Conservation (phyloP, 2,888 invertebrate species). For the Tyria jacobaeae region DNA sequence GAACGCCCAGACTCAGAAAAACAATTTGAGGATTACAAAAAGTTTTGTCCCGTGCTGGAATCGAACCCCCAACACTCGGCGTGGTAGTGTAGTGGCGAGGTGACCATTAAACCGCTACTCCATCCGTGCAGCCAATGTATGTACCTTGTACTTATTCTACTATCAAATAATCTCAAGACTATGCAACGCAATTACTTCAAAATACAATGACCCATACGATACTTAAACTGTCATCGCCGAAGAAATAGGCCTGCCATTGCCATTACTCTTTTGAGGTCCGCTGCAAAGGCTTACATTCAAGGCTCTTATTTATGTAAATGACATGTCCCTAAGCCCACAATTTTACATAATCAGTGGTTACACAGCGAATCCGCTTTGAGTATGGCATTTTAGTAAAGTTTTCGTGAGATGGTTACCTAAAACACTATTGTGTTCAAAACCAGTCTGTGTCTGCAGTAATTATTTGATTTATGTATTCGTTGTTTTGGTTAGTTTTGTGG, state of each 20-base stretch:
- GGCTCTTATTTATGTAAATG: slow-evolving; percentile 20
- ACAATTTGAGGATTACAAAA: too few relatives aligned
- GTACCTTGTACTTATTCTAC: too few relatives aligned
- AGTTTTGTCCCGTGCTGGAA: too few relatives aligned
- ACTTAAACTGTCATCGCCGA: slow-evolving; percentile 17
- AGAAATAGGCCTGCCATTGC: slow-evolving; percentile 13
- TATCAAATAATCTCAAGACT: not conserved
- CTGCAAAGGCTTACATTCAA: slow-evolving; percentile 16
- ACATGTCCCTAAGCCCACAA: slow-evolving; percentile 18
- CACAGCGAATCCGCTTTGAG: slow-evolving; percentile 10
- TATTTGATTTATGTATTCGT: slow-evolving; percentile 1
- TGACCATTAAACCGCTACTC: too few relatives aligned
- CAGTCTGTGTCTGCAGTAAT: not conserved
- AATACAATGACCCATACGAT: not conserved
- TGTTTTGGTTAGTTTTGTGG: not conserved
- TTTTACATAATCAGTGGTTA: slow-evolving; percentile 13
- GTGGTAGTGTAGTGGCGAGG: too few relatives aligned
- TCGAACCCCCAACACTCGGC: too few relatives aligned
- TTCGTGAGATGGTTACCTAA: slow-evolving; percentile 6
- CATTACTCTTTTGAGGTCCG: slow-evolving; percentile 10
- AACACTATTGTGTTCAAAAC: slow-evolving; percentile 4
- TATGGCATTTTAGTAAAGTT: slow-evolving; percentile 9
- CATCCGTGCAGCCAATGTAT: too few relatives aligned
- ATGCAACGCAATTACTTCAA: not conserved
- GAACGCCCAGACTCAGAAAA: too few relatives aligned